Evolutionary conservation across 2,888 invertebrate species (phyloP), one percentile per base, ranked within the genome.

Genomic region (Ochropacha duplaris): DNA sequence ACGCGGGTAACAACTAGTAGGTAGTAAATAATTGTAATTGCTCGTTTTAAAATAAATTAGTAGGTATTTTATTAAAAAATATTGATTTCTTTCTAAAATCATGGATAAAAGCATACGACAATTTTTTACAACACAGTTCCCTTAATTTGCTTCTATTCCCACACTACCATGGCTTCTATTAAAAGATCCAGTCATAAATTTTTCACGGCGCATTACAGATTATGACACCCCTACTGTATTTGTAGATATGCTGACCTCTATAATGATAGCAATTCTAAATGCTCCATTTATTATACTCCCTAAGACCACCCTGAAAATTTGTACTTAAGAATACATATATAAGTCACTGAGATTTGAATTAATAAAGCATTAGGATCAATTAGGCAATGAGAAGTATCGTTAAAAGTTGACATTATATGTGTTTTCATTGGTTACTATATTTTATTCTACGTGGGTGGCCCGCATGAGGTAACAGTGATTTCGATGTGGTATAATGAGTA

Each of bases 281-380:
- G 84, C 75, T 73, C 69, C 80, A 83, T 86, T 81, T 77, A 69
- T 76, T 68, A 71, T 66, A 74, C 60, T 68, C 63, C 57, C 66
- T 68, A 70, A 68, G 88, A 87, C 90, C 90, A 88, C 90, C 90
- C 82, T 70, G 83, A 70, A 61, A 44, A 44, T 19, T 2, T 4
- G 44, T 44, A 61, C 57, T 55, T n/a, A n/a, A n/a, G n/a, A 61
- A 56, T 24, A 62, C 60, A 65, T 66, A 28, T 58, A 69, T 68
- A 72, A 66, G 74, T 75, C 75, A 71, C 66, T 72, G 67, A 73
- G 70, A 81, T 86, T 84, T 76, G 81, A 84, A 86, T 87, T 84
- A 86, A 87, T 86, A 83, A 82, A 68, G 74, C 84, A 83, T 86
- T 84, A 77, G 68, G 67, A 68, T 80, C 81, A 86, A 85, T 85